Evolutionary conservation across 1,140 invertebrate genomes (phyloP).

Genomic region (Listronotus bonariensis): DNA sequence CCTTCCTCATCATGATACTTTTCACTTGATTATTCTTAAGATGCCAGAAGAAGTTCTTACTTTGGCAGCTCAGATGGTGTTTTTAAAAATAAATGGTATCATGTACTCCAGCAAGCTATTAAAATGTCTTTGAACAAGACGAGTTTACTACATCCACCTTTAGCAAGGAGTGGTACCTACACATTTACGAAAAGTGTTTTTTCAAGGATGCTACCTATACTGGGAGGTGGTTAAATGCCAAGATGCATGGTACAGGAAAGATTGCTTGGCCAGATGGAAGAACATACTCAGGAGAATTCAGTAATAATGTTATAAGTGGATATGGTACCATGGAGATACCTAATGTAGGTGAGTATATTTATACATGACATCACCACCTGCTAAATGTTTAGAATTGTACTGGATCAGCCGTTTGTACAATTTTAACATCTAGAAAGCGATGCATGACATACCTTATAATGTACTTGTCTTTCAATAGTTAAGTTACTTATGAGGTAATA

Average conservation of each 20-base stretch:
- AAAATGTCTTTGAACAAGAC: constrained; percentile 63
- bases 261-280: constrained; percentile 81
- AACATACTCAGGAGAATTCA: constrained; percentile 77
- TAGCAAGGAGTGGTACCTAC: constrained; percentile 71
- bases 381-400: too few species aligned
- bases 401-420: too few species aligned
- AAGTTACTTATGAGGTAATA: too few species aligned
- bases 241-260: constrained; percentile 81
- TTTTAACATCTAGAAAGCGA: too few species aligned
- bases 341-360: constrained; percentile 56
- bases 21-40: constrained; percentile 58
- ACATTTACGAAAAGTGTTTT: constrained; percentile 64
- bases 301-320: constrained; percentile 75
- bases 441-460: too few species aligned
- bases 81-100: constrained; percentile 80
- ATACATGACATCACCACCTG: too few species aligned
- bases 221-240: constrained; percentile 78
- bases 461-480: too few species aligned
- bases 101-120: constrained; percentile 68
- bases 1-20: constrained; percentile 56
- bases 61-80: constrained; percentile 67
- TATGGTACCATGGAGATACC: constrained; percentile 72
- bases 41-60: constrained; percentile 79
- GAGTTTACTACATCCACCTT: constrained; percentile 65
- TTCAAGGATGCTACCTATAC: constrained; percentile 80